Percentiles rank a stretch among this genome's conserved stretches.
Conservation (phyloP, 2,888 invertebrate species). For the Luperina testacea region DNA sequence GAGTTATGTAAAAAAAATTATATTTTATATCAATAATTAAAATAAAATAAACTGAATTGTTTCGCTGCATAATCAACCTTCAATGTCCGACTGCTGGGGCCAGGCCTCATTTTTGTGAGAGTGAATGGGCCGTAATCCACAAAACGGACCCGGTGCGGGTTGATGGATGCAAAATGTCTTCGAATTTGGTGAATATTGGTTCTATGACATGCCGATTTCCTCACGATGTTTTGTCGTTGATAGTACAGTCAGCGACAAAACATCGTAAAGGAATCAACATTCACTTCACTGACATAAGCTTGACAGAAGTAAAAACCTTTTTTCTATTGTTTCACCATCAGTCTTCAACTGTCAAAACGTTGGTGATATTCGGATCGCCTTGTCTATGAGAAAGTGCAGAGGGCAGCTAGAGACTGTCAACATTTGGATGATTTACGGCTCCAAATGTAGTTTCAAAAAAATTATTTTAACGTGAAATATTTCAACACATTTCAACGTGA, state of each 20-base stretch:
- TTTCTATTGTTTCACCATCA: slow-evolving; percentile 43
- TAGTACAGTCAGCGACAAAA: not conserved
- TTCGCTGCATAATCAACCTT: not conserved
- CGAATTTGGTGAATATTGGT: not conserved
- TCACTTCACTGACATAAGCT: not conserved
- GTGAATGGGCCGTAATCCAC: not conserved
- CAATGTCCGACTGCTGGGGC: not conserved
- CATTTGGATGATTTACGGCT: slow-evolving; percentile 33
- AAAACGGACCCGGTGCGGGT: not conserved
- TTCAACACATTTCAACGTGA: slow-evolving; percentile 12
- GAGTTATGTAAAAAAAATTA: not conserved
- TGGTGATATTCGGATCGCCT: slow-evolving; percentile 14
- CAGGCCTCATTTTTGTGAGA: not conserved
- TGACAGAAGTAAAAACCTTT: slow-evolving; percentile 26
- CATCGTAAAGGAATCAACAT: not conserved
- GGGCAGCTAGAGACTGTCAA: slow-evolving; percentile 27
- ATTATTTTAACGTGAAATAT: slow-evolving; percentile 39
- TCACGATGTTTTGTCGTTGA: not conserved
- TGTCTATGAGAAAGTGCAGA: slow-evolving; percentile 47
- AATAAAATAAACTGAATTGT: not conserved
- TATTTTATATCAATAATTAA: no score
- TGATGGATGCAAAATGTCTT: not conserved
- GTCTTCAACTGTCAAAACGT: slow-evolving; percentile 32
- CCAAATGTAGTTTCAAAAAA: not conserved
- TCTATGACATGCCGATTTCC: not conserved